These are phyloP conservation scores for Catagonus wagneri DNA, from an alignment of 2,113 vertebrate species.

Conservation along the genomic window DNA sequence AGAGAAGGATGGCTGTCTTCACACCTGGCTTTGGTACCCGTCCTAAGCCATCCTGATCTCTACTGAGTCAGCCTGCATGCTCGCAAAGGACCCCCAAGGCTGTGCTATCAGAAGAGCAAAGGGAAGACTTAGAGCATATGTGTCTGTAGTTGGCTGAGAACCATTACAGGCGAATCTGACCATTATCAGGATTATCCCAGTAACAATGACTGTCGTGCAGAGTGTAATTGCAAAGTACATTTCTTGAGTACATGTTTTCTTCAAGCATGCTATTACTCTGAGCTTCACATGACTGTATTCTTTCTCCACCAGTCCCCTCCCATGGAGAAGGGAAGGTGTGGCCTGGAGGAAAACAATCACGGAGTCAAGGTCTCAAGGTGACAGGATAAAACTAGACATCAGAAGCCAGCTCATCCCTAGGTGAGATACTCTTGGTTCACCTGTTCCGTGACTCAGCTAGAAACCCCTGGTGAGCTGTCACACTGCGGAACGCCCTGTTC, in stretches of 20 bases:
- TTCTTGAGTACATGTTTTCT: not conserved
- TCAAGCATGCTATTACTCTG: not conserved
- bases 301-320: not conserved
- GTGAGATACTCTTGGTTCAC: not conserved
- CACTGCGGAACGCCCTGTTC: too few species aligned
- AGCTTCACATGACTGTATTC: not conserved
- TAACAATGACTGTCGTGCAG: not conserved
- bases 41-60: not conserved
- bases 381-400: not conserved
- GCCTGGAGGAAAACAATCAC: not conserved
- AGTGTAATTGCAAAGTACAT: not conserved
- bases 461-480: not conserved
- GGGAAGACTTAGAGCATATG: not conserved
- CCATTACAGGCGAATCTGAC: not conserved
- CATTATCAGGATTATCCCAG: not conserved
- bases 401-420: not conserved
- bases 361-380: not conserved
- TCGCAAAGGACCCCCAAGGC: not conserved
- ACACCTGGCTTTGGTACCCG: not conserved
- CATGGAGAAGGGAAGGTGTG: not conserved
- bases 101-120: not conserved
- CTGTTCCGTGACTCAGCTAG: not conserved
- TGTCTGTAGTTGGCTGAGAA: not conserved
- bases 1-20: not conserved
- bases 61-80: not conserved